Conservation (phyloP, 2,797 vertebrate species). For the Sarcoramphus papa region DNA sequence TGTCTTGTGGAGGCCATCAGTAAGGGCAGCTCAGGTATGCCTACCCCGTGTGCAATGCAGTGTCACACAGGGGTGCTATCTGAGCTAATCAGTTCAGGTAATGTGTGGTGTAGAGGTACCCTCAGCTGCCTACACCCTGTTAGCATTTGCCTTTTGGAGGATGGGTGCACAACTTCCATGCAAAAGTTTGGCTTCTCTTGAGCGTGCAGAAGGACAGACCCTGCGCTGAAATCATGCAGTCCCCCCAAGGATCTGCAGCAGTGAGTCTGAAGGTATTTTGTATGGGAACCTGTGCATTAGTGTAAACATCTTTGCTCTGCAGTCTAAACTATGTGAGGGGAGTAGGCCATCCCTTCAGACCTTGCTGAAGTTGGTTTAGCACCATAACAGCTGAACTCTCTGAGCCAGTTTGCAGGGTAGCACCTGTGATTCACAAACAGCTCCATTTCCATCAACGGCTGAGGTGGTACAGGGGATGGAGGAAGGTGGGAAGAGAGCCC, state of each 20-base stretch:
- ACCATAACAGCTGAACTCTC: not conserved
- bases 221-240: not conserved
- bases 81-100: not conserved
- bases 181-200: not conserved
- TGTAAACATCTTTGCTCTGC: not conserved
- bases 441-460: not conserved
- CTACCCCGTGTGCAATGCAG: not conserved
- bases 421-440: not conserved
- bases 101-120: not conserved
- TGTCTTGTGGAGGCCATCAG: not conserved
- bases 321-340: not conserved
- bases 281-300: not conserved
- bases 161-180: not conserved
- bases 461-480: not conserved
- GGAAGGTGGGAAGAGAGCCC: not conserved
- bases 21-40: not conserved
- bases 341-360: not conserved
- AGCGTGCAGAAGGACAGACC: not conserved
- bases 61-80: fast-evolving
- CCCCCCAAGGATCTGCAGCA: not conserved
- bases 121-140: not conserved
- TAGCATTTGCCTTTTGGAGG: not conserved
- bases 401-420: not conserved
- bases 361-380: not conserved
- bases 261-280: not conserved